phyloP scores from a whole-genome alignment of 2,113 vertebrate genomes.

The Trochalopteron elliotii region DNA sequence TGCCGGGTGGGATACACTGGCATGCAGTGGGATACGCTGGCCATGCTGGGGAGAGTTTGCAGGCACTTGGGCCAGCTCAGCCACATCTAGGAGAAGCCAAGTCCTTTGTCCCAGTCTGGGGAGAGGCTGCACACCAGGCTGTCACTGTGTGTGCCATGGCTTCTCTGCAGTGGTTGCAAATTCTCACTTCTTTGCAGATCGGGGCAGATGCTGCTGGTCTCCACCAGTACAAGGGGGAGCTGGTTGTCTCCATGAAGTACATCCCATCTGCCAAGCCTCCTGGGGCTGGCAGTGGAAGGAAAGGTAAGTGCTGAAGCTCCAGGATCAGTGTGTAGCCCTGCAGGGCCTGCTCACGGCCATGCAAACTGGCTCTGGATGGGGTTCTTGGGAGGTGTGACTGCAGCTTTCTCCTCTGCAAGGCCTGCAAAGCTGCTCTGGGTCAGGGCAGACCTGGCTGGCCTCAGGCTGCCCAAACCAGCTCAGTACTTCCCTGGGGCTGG shows the following conservation, averaged over 20 bases:
- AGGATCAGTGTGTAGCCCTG: not conserved
- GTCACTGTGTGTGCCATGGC: fast-evolving
- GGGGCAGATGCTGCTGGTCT: constrained; percentile 48
- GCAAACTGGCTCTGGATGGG: not conserved
- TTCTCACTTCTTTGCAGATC: constrained; percentile 34
- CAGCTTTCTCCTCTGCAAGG: not conserved
- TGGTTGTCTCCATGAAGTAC: constrained; percentile 93
- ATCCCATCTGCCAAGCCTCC: constrained; percentile 76
- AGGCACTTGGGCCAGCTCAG: not conserved
- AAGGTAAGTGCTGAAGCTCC: constrained; percentile 63
- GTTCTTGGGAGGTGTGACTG: not conserved
- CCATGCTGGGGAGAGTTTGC: not conserved
- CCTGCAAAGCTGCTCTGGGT: not conserved
- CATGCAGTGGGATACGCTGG: not conserved
- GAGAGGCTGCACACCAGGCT: not conserved
- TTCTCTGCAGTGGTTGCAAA: not conserved
- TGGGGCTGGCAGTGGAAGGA: constrained; percentile 59
- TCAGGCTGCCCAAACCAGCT: fast-evolving
- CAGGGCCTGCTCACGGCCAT: fast-evolving
- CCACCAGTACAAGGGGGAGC: constrained; percentile 84
- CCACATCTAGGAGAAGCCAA: not conserved
- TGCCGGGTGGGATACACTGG: no score
- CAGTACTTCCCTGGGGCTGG: not conserved
- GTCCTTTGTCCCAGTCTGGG: not conserved
- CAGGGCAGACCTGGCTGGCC: not conserved